Evolutionary conservation across 2,888 invertebrate species (phyloP).

Genomic region (Euplexia lucipara): DNA sequence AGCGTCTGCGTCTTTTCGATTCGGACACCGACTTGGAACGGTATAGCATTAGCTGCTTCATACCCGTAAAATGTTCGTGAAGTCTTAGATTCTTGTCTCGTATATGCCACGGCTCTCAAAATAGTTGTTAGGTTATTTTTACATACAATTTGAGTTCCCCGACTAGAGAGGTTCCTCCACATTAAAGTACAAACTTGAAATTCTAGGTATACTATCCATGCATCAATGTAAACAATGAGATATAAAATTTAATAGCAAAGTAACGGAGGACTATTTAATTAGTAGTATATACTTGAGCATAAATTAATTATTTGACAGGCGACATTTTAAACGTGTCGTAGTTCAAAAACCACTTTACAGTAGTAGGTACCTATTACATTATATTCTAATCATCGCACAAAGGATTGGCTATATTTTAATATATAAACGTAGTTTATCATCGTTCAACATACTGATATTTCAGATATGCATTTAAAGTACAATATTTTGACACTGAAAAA

Average conservation of each 20-base stretch:
- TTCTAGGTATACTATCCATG: slow-evolving; percentile 13
- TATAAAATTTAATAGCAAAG: neutral
- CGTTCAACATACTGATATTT: slow-evolving; percentile 12
- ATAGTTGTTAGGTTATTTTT: no score
- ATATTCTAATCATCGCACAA: slow-evolving; percentile 39
- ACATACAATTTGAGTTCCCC: neutral
- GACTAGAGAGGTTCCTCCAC: slow-evolving; percentile 1
- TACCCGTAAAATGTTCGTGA: neutral
- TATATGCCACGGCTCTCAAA: no score
- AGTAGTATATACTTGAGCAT: slow-evolving; percentile 3
- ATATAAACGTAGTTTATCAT: slow-evolving; percentile 18
- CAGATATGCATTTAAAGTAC: slow-evolving; percentile 9
- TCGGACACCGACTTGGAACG: no score
- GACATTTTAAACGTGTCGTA: slow-evolving; percentile 1
- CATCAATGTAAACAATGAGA: slow-evolving; percentile 5
- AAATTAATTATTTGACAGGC: neutral
- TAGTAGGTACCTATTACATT: slow-evolving; percentile 13
- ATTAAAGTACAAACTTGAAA: slow-evolving; percentile 44
- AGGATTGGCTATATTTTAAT: slow-evolving; percentile 22
- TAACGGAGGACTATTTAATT: slow-evolving; percentile 2
- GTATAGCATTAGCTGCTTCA: no score
- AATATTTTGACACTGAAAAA: slow-evolving; percentile 21
- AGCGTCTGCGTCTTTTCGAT: no score
- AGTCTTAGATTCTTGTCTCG: neutral
- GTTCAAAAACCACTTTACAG: slow-evolving; percentile 3